Percentiles rank a stretch among this genome's conserved stretches.
Conservation (phyloP, 2,888 invertebrate species). For the Acanthococcus lagerstroemiae region DNA sequence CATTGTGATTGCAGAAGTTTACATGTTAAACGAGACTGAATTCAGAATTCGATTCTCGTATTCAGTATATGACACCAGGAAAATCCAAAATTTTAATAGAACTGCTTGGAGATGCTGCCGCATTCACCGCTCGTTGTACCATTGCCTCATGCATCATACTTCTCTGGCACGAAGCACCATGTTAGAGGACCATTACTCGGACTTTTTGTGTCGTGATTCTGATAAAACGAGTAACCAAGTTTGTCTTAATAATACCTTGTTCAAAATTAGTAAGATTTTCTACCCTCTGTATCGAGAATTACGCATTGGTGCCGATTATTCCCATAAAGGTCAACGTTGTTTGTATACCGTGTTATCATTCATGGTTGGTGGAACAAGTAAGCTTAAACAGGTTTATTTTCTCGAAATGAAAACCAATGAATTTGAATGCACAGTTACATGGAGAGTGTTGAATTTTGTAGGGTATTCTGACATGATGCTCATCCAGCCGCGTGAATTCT, state of each 20-base stretch:
- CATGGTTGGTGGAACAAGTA: constrained; percentile 7
- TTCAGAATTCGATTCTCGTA: constrained; percentile 2
- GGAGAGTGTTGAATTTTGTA: neutral
- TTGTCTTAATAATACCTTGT: constrained; percentile 6
- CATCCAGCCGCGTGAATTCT: too few relatives aligned
- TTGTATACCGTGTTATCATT: constrained; percentile 9
- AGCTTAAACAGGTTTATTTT: too few relatives aligned
- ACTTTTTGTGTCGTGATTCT: neutral
- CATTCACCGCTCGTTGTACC: constrained; percentile 3
- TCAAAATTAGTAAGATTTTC: neutral
- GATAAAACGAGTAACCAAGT: neutral
- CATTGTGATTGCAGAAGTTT: constrained; percentile 3
- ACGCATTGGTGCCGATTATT: neutral
- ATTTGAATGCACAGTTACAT: too few relatives aligned
- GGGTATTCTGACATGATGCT: neutral
- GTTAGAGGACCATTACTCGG: constrained; percentile 3
- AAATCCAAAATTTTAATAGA: neutral
- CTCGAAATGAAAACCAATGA: too few relatives aligned
- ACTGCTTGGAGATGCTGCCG: constrained; percentile 10
- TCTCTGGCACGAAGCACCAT: constrained; percentile 9
- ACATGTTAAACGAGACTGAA: neutral
- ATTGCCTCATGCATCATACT: constrained; percentile 10
- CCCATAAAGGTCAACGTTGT: constrained; percentile 7
- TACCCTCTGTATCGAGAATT: constrained; percentile 8
- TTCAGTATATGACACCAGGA: neutral